Percentiles rank a stretch among this genome's conserved stretches.
phyloP scores from a whole-genome alignment of 2,797 vertebrate species.

The Lycodopsis pacificus region DNA sequence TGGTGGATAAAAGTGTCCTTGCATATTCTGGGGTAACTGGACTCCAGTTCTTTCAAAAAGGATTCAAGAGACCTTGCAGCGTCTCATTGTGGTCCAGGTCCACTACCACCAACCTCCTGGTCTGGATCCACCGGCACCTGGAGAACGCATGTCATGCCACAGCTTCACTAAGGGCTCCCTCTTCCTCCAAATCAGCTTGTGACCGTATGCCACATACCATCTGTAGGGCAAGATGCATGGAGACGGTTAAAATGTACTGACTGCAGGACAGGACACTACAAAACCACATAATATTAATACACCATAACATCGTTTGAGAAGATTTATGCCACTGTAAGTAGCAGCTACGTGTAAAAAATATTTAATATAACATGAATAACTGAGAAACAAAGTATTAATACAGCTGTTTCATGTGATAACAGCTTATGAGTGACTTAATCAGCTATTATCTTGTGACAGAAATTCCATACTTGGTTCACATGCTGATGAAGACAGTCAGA shows the following conservation, averaged over 20 bases:
- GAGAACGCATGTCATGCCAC: conserved; percentile 90
- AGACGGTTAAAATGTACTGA: background rate
- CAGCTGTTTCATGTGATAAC: background rate
- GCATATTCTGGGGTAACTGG: conserved; percentile 31
- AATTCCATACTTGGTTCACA: background rate
- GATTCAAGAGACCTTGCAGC: background rate
- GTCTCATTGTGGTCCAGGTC: conserved; percentile 51
- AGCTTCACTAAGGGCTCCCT: conserved; percentile 91
- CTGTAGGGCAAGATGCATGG: conserved; percentile 66
- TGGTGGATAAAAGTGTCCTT: conserved; percentile 34
- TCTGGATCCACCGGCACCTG: conserved; percentile 66
- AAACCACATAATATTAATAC: background rate
- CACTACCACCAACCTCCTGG: conserved; percentile 40
- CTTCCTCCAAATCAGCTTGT: conserved; percentile 93
- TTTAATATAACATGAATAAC: background rate
- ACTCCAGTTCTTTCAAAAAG: background rate
- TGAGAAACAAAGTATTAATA: background rate
- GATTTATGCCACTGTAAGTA: background rate
- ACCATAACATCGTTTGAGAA: background rate
- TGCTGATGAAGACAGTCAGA: background rate
- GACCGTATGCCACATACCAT: conserved; percentile 90
- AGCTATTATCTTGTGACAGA: background rate
- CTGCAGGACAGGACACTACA: no score
- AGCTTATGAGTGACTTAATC: background rate
- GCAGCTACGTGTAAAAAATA: background rate